Conservation (phyloP, 2,113 vertebrate species). For the Aphyosemion australe region DNA sequence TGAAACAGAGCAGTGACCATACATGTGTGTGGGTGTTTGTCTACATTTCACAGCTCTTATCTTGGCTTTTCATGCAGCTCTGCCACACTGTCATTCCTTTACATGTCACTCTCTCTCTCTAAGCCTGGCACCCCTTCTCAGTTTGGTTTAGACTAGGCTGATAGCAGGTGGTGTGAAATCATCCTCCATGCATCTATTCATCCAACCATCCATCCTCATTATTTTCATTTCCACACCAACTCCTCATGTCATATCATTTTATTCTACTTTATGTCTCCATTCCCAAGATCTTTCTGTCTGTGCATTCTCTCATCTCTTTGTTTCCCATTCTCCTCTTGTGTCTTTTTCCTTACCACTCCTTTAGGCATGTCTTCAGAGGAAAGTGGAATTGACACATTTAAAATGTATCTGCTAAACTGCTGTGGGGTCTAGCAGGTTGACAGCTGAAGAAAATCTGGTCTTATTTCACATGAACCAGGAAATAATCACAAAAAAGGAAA, state of each 20-base stretch:
- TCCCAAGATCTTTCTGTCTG: constrained; percentile 12
- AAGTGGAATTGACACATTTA: background rate
- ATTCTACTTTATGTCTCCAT: constrained; percentile 9
- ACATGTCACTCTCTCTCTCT: constrained; percentile 17
- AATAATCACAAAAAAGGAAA: background rate
- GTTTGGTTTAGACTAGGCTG: constrained; percentile 16
- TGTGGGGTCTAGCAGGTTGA: background rate
- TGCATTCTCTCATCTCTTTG: constrained; percentile 4
- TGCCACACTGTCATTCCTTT: constrained; percentile 12
- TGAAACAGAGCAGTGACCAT: background rate
- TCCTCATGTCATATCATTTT: constrained; percentile 24
- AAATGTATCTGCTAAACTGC: background rate
- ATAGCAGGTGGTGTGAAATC: constrained; percentile 28
- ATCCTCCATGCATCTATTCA: background rate
- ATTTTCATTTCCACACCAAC: background rate
- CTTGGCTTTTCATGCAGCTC: constrained; percentile 20
- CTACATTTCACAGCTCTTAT: constrained; percentile 32
- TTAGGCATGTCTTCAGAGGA: background rate
- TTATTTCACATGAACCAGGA: background rate
- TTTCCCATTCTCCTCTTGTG: constrained; percentile 11
- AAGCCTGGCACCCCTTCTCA: constrained; percentile 18
- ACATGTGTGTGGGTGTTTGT: constrained; percentile 1
- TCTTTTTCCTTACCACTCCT: background rate
- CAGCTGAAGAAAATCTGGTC: background rate
- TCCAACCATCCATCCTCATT: constrained; percentile 19